Evolutionary conservation across 2,888 invertebrate genomes (phyloP).

Genomic region (Andrena flavipes): DNA sequence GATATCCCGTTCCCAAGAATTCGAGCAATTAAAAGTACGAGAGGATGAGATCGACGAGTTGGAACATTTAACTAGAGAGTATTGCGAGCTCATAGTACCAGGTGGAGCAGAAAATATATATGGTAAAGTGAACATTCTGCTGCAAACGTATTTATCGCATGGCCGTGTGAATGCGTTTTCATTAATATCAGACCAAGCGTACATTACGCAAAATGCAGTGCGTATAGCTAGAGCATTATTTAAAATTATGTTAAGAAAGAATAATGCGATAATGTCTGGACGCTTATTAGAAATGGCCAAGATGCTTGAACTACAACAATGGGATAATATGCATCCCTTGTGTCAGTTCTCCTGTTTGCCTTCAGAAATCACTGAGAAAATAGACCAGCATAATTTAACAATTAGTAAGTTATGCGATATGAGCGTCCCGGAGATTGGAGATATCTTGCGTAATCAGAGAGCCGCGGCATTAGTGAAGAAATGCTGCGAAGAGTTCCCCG

Average conservation of each 20-base stretch:
- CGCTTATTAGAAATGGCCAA: constrained; percentile 94
- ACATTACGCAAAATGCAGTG: constrained; percentile 96
- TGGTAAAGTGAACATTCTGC: constrained; percentile 97
- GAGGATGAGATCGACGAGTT: constrained; percentile 98
- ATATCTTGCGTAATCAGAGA: constrained; percentile 90
- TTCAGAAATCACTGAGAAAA: constrained; percentile 92
- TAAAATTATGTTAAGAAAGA: constrained; percentile 95
- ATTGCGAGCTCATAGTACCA: constrained; percentile 92
- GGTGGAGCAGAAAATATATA: constrained; percentile 95
- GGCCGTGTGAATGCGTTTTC: constrained; percentile 93
- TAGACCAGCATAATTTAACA: constrained; percentile 91
- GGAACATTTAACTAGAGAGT: constrained; percentile 90
- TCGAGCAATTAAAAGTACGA: constrained; percentile 97
- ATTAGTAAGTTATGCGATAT: constrained; percentile 94
- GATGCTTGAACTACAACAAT: constrained; percentile 96
- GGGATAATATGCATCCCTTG: constrained; percentile 95
- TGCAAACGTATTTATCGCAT: constrained; percentile 95
- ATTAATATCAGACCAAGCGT: constrained; percentile 94
- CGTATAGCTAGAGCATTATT: constrained; percentile 97
- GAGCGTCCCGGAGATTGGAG: constrained; percentile 94
- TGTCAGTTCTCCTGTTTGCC: constrained; percentile 93
- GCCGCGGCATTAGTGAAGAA: constrained; percentile 92
- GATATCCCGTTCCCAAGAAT: constrained; percentile 97
- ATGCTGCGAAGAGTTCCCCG: constrained; percentile 94
- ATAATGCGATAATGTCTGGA: constrained; percentile 95